A percentile compares a stretch with the other conserved stretches of the same genome.
Evolutionary conservation across 2,888 invertebrate genomes (phyloP).

Genomic region (Thelaira solivaga): DNA sequence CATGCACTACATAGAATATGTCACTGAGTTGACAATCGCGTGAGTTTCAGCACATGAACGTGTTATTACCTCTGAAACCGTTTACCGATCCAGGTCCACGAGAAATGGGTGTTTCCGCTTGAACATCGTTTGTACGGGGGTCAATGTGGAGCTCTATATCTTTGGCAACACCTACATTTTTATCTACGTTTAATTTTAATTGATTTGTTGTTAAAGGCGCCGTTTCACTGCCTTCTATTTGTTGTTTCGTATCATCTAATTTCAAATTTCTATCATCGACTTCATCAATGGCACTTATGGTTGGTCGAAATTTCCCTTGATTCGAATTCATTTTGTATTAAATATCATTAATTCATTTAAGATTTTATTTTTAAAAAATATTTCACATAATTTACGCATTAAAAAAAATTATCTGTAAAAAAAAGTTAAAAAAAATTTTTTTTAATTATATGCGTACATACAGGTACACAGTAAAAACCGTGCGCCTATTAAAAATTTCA

Average conservation of each 20-base stretch:
- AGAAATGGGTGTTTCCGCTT: conserved; percentile 57
- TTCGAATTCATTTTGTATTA: conserved; percentile 67
- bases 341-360: conserved; percentile 22
- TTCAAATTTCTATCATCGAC: conserved; percentile 72
- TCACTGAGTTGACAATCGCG: too few species aligned
- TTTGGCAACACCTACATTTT: conserved; percentile 67
- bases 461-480: too few species aligned
- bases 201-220: conserved; percentile 74
- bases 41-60: too few species aligned
- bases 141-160: conserved; percentile 68
- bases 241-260: conserved; percentile 68
- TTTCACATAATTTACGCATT: conserved; percentile 21
- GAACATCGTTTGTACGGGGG: conserved; percentile 49
- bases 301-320: conserved; percentile 73
- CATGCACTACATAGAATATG: too few species aligned
- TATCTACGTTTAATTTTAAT: conserved; percentile 72
- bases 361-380: conserved; percentile 1
- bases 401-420: conserved; percentile 12
- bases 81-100: conserved; percentile 68
- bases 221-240: conserved; percentile 75
- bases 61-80: conserved; percentile 72
- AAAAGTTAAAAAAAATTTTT: neutral
- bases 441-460: too few species aligned
- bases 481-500: too few species aligned
- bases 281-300: conserved; percentile 72